These are phyloP conservation scores for Scaeva pyrastri DNA, from an alignment of 2,888 invertebrate genomes.

Conservation along the genomic window DNA sequence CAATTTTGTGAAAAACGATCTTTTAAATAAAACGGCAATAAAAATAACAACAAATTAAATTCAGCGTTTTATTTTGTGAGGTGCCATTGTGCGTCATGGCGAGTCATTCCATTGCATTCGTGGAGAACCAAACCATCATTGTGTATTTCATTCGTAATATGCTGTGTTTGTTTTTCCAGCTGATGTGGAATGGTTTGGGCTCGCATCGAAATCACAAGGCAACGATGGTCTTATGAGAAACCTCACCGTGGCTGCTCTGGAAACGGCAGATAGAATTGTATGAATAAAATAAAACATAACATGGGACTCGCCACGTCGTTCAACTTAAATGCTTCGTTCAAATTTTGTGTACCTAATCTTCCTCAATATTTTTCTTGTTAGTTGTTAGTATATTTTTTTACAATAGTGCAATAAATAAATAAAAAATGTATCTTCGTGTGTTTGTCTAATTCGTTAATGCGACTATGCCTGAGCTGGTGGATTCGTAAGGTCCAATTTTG, in stretches of 20 bases:
- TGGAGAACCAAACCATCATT: slow-evolving; percentile 61
- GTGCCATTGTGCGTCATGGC: too few relatives aligned
- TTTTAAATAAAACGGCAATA: slow-evolving; percentile 66
- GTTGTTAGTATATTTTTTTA: not conserved
- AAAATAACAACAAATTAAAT: slow-evolving; percentile 10
- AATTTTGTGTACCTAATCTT: not conserved
- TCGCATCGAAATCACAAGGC: not conserved
- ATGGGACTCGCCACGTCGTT: not conserved
- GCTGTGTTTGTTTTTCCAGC: slow-evolving; percentile 51
- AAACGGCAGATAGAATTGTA: slow-evolving; percentile 49
- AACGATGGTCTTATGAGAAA: not conserved
- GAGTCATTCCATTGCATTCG: slow-evolving; percentile 68
- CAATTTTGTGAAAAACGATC: slow-evolving; percentile 60
- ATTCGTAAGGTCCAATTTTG: too few relatives aligned
- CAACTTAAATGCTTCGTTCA: not conserved
- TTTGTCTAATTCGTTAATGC: too few relatives aligned
- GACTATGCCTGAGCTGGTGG: too few relatives aligned
- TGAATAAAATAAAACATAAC: not conserved
- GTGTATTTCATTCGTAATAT: slow-evolving; percentile 13
- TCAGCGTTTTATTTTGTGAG: slow-evolving; percentile 23
- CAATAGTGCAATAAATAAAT: slow-evolving; percentile 12
- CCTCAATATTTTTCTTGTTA: slow-evolving; percentile 29
- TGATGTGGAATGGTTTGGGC: slow-evolving; percentile 57
- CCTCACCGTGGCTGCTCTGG: slow-evolving; percentile 31
- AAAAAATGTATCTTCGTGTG: too few relatives aligned